Percentiles rank a stretch among this genome's conserved stretches.
phyloP scores from a whole-genome alignment of 2,888 invertebrate species.

The Buathra laborator region DNA sequence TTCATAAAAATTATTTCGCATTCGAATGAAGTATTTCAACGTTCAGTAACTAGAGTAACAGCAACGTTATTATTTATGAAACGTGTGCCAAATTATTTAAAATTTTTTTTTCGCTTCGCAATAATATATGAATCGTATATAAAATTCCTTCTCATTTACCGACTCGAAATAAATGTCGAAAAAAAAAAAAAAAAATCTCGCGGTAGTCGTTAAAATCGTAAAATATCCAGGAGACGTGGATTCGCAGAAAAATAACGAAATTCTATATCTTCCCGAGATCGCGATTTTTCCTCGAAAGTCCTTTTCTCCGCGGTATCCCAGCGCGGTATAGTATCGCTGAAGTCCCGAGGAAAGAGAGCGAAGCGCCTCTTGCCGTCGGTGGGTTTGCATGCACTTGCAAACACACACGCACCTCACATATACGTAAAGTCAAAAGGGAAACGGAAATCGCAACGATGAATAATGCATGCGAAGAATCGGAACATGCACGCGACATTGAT shows the following conservation, averaged over 20 bases:
- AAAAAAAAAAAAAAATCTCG: neutral
- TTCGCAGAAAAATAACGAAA: too few species aligned
- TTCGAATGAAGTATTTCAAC: too few species aligned
- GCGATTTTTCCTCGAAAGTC: neutral
- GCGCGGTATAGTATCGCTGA: neutral
- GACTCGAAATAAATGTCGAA: neutral
- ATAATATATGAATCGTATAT: neutral
- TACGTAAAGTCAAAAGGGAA: slow-evolving; percentile 64
- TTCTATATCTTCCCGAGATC: too few species aligned
- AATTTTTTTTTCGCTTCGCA: neutral
- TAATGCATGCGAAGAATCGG: slow-evolving; percentile 75
- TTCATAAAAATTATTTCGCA: too few species aligned
- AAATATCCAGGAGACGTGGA: too few species aligned
- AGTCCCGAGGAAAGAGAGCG: neutral
- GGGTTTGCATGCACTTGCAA: slow-evolving; percentile 7
- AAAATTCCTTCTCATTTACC: neutral
- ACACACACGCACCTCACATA: slow-evolving; percentile 30
- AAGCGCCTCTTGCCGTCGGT: neutral
- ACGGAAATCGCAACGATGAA: slow-evolving; percentile 75
- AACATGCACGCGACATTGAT: slow-evolving; percentile 75
- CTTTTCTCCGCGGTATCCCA: neutral
- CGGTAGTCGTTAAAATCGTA: too few species aligned
- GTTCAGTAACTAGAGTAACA: neutral
- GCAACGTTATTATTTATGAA: neutral
- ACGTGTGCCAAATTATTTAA: too few species aligned